Evolutionary conservation across 2,797 vertebrate species (phyloP).

Genomic region (Tenualosa ilisha): DNA sequence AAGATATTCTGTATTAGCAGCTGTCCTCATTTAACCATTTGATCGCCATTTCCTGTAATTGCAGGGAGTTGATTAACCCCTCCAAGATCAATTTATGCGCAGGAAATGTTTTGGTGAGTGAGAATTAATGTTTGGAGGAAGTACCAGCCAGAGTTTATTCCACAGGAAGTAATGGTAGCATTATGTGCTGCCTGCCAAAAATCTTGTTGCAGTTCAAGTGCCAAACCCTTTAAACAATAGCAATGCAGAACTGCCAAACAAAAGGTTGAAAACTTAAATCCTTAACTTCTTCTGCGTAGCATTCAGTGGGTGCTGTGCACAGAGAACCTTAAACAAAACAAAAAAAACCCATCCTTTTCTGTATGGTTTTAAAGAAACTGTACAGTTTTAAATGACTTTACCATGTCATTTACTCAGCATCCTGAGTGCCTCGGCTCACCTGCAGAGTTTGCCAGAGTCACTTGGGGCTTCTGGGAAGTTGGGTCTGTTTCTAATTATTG

Average conservation of each 20-base stretch:
- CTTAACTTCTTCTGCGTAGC: background rate
- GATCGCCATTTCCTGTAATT: slow-evolving; percentile 24
- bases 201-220: background rate
- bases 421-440: slow-evolving; percentile 26
- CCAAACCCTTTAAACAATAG: background rate
- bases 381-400: too few species aligned
- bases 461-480: slow-evolving; percentile 18
- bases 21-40: background rate
- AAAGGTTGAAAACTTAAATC: background rate
- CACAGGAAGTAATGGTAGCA: background rate
- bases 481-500: slow-evolving; percentile 59
- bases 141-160: background rate
- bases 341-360: background rate
- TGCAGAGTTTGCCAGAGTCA: slow-evolving; percentile 13
- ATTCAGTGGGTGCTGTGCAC: background rate
- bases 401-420: background rate
- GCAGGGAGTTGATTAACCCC: slow-evolving; percentile 9
- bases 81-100: background rate
- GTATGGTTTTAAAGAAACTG: background rate
- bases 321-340: background rate
- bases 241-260: background rate
- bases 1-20: background rate
- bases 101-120: background rate
- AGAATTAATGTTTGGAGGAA: slow-evolving; percentile 1
- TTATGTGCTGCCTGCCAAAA: background rate